phyloP scores from a whole-genome alignment of 2,797 vertebrate genomes.

The Sebastes minor region DNA sequence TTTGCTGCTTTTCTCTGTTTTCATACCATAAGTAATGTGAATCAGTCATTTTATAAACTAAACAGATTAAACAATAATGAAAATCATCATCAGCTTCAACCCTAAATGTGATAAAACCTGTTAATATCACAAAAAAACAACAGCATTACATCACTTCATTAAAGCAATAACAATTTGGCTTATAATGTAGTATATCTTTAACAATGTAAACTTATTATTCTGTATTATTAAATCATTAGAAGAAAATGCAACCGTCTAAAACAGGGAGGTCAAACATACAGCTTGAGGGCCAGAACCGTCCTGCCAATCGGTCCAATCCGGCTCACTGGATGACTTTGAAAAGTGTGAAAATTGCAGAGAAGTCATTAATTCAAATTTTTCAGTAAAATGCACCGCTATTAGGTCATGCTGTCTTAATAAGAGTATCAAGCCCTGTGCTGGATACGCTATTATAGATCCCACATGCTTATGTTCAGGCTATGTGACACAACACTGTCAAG shows the following conservation, averaged over 20 bases:
- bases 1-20: not conserved
- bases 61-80: not conserved
- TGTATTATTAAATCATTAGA: not conserved
- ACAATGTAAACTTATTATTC: not conserved
- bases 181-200: not conserved
- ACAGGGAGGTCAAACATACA: not conserved
- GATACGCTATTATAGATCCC: too few relatives aligned
- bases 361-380: too few relatives aligned
- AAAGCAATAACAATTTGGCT: not conserved
- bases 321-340: too few relatives aligned
- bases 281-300: too few relatives aligned
- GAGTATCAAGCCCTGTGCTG: too few relatives aligned
- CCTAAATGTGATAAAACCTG: not conserved
- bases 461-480: too few relatives aligned
- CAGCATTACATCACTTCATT: not conserved
- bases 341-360: too few relatives aligned
- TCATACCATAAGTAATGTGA: too few relatives aligned
- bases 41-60: not conserved
- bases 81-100: not conserved
- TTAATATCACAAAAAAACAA: not conserved
- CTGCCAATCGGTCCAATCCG: too few relatives aligned
- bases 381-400: too few relatives aligned
- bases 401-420: too few relatives aligned
- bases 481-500: too few relatives aligned
- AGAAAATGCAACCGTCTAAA: not conserved